Evolutionary conservation across 2,113 vertebrate species (phyloP).

Genomic region (Anguilla japonica): DNA sequence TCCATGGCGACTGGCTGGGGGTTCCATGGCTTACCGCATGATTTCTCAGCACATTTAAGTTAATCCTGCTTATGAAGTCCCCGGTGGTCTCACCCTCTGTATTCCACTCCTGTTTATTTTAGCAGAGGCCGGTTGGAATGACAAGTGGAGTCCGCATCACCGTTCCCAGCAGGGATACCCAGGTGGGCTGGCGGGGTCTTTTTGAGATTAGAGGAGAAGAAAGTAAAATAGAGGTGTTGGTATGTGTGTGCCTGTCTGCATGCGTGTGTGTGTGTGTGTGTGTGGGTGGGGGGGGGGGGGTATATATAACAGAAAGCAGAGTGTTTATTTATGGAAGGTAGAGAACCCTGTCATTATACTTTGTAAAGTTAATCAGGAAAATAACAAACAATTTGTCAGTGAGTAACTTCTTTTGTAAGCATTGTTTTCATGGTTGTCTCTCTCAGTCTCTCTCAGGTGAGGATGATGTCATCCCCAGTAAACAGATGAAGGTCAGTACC

Average conservation of each 20-base stretch:
- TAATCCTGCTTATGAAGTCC: neutral
- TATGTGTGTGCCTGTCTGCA: neutral
- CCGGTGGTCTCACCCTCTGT: neutral
- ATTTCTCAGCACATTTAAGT: neutral
- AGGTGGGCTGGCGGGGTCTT: slow-evolving; percentile 47
- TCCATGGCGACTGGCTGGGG: no score
- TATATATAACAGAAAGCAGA: no score
- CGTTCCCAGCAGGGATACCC: slow-evolving; percentile 40
- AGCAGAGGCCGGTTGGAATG: slow-evolving; percentile 69
- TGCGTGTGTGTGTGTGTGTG: no score
- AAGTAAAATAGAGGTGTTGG: neutral
- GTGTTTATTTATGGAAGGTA: no score
- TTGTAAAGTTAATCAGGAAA: neutral
- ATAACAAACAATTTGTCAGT: neutral
- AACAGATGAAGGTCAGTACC: slow-evolving; percentile 85
- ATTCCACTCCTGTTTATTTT: slow-evolving; percentile 27
- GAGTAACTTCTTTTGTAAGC: neutral
- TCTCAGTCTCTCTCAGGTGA: slow-evolving; percentile 53
- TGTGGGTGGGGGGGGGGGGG: no score
- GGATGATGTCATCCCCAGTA: slow-evolving; percentile 72
- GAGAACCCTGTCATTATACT: neutral
- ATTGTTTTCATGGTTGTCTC: neutral
- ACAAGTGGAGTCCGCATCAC: slow-evolving; percentile 58
- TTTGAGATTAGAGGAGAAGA: neutral
- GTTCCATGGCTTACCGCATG: no score